A percentile compares a stretch with the other conserved stretches of the same genome.
Evolutionary conservation across 2,113 vertebrate genomes (phyloP).

Genomic region (Caracal caracal): DNA sequence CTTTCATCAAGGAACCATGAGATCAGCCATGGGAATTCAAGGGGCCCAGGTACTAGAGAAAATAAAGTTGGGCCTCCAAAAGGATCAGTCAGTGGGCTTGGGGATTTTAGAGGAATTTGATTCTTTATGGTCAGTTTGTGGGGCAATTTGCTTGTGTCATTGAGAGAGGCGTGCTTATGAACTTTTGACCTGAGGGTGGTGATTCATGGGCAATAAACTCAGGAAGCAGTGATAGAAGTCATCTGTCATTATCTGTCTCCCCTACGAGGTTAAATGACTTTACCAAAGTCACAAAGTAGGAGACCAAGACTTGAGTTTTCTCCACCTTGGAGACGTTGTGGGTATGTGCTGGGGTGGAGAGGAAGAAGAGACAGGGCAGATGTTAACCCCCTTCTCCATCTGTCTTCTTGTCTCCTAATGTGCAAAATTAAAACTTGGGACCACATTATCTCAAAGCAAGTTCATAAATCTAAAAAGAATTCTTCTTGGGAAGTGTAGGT

Average conservation of each 20-base stretch:
- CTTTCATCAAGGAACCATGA: slow-evolving; percentile 24
- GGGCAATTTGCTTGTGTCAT: neutral
- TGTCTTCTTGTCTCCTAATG: neutral
- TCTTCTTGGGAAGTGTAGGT: neutral
- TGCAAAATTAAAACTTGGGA: neutral
- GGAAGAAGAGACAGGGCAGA: neutral
- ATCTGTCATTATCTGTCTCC: neutral
- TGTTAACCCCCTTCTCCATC: neutral
- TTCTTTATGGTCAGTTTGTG: neutral
- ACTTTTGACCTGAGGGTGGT: neutral
- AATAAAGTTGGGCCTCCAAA: neutral
- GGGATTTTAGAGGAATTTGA: neutral
- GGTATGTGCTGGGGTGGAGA: neutral
- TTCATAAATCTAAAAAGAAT: neutral
- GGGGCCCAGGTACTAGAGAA: neutral
- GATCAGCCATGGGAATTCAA: slow-evolving; percentile 14
- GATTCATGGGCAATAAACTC: neutral
- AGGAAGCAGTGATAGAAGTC: neutral
- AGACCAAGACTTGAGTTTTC: neutral
- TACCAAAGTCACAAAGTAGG: neutral
- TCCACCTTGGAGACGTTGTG: neutral
- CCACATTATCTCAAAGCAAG: neutral
- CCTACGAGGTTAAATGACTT: neutral
- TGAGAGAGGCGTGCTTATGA: neutral
- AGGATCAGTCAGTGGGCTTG: neutral